Conservation (phyloP, 2,888 invertebrate species). For the Drosophila anceps region DNA sequence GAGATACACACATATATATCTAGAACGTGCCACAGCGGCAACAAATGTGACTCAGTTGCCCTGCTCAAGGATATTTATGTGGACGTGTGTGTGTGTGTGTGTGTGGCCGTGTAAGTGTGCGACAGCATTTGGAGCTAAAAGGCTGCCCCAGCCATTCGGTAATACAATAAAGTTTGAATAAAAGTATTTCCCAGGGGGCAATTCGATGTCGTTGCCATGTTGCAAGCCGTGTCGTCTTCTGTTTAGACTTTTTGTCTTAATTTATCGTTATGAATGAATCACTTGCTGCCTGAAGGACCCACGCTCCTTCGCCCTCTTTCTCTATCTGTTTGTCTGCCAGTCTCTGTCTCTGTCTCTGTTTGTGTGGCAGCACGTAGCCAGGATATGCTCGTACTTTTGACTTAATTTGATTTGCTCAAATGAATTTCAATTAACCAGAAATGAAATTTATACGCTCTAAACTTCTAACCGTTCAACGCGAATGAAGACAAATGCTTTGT, state of each 20-base stretch:
- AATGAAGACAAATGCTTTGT: conserved; percentile 17
- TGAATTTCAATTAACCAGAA: conserved; percentile 78
- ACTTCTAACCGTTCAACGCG: conserved; percentile 27
- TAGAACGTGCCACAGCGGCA: conserved; percentile 55
- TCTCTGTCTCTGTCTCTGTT: too few relatives aligned
- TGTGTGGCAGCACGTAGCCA: conserved; percentile 64
- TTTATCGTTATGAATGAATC: conserved; percentile 80
- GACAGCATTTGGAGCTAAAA: conserved; percentile 32
- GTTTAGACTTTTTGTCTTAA: conserved; percentile 66
- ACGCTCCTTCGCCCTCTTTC: background rate
- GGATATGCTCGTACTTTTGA: conserved; percentile 71
- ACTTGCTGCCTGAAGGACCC: conserved; percentile 49
- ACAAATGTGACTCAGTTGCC: conserved; percentile 58
- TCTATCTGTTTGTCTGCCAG: conserved; percentile 2
- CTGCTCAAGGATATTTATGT: conserved; percentile 68
- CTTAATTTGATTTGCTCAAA: conserved; percentile 80
- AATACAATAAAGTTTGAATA: conserved; percentile 64
- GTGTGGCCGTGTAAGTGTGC: background rate
- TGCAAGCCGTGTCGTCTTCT: conserved; percentile 42
- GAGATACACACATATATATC: conserved; percentile 9
- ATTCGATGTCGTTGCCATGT: conserved; percentile 45
- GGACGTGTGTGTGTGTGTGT: conserved; percentile 38
- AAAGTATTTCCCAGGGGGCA: conserved; percentile 66
- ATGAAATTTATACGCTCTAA: conserved; percentile 69
- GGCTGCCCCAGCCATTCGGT: conserved; percentile 37